Evolutionary conservation across 2,113 vertebrate genomes (phyloP).

Genomic region (Orcinus orca): DNA sequence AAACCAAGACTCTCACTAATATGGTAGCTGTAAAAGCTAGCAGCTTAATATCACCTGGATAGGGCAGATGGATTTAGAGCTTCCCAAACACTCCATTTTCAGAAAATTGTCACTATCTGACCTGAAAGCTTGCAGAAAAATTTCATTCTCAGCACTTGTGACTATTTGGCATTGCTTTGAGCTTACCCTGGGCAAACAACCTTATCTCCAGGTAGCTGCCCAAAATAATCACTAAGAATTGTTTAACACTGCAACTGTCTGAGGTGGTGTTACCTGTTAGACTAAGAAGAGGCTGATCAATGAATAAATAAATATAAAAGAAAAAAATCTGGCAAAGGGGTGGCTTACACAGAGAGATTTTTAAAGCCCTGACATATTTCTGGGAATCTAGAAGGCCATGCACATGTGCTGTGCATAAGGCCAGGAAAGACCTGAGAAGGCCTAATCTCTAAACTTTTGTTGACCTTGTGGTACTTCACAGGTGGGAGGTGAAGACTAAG

Average conservation of each 20-base stretch:
- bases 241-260: background rate
- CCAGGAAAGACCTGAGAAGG: background rate
- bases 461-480: background rate
- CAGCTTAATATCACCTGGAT: background rate
- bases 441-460: background rate
- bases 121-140: background rate
- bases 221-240: background rate
- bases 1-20: background rate
- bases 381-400: background rate
- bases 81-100: background rate
- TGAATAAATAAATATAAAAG: background rate
- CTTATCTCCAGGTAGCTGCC: background rate
- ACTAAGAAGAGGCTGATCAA: background rate
- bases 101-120: background rate
- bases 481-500: background rate
- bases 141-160: background rate
- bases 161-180: background rate
- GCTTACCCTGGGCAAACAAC: background rate
- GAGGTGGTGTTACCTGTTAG: background rate
- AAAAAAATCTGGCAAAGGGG: background rate
- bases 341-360: background rate
- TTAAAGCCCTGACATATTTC: background rate
- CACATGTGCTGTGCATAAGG: background rate
- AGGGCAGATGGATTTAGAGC: background rate
- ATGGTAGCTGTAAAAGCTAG: background rate